phyloP scores from a whole-genome alignment of 1,140 invertebrate species.

The Drosophila oshimai region DNA sequence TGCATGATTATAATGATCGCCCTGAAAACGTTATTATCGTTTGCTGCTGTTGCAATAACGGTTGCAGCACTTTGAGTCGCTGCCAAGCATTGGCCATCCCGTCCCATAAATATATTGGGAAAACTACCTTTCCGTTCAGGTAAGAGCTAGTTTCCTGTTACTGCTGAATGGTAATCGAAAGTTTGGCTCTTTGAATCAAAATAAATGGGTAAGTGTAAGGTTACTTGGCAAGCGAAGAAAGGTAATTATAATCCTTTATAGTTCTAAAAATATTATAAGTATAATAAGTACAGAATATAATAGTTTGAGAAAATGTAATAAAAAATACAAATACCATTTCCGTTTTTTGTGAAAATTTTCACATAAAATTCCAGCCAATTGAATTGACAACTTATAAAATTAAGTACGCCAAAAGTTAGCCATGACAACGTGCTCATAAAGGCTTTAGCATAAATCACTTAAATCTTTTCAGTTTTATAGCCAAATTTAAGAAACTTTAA shows the following conservation, averaged over 20 bases:
- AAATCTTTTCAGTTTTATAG: neutral
- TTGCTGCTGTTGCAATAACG: slow-evolving; percentile 34
- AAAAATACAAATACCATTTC: neutral
- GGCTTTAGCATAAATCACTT: too few species aligned
- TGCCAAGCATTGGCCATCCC: slow-evolving; percentile 42
- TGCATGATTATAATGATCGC: slow-evolving; percentile 66
- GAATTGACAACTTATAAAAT: neutral
- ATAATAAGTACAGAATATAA: too few species aligned
- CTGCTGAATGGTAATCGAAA: neutral
- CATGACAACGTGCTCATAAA: neutral
- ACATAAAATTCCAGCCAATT: neutral
- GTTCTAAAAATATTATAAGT: too few species aligned
- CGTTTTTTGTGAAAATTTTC: neutral
- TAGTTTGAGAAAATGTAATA: neutral
- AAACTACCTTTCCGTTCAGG: slow-evolving; percentile 9
- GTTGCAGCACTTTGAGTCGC: slow-evolving; percentile 35
- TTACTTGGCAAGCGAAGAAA: too few species aligned
- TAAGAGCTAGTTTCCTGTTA: neutral
- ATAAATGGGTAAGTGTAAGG: neutral
- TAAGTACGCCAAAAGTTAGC: neutral
- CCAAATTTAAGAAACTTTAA: neutral
- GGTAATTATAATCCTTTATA: too few species aligned
- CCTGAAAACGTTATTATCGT: slow-evolving; percentile 38
- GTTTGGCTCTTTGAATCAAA: neutral
- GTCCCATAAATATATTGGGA: too few species aligned